Conservation (phyloP, 2,797 vertebrate genomes). For the Peromyscus nudipes region DNA sequence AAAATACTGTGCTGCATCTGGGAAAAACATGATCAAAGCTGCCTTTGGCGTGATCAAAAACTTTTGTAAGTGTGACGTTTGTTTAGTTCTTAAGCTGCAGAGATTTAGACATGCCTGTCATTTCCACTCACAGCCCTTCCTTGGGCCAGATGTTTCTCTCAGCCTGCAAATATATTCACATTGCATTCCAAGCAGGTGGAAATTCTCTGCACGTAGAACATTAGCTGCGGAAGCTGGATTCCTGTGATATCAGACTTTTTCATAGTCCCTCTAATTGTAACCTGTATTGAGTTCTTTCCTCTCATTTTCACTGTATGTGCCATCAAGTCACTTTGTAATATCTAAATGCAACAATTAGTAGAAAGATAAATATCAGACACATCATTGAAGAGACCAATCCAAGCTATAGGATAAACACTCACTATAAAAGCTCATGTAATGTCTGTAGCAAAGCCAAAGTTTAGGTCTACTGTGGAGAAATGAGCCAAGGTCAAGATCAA, state of each 20-base stretch:
- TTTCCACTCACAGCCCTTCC: background rate
- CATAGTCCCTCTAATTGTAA: background rate
- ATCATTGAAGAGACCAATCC: background rate
- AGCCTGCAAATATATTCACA: background rate
- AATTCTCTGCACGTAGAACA: background rate
- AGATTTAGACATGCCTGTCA: background rate
- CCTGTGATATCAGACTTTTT: background rate
- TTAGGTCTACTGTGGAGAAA: background rate
- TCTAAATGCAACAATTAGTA: background rate
- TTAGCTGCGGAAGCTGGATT: background rate
- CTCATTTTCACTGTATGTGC: background rate
- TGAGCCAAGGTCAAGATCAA: background rate
- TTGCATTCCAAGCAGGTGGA: background rate
- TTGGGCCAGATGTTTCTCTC: background rate
- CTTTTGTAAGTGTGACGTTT: background rate
- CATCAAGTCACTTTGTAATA: background rate
- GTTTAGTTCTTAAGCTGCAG: background rate
- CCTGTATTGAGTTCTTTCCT: background rate
- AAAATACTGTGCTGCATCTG: slow-evolving; percentile 38
- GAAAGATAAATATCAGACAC: background rate
- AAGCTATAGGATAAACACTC: background rate
- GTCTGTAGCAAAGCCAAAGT: background rate
- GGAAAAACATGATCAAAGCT: background rate
- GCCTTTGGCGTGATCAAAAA: background rate
- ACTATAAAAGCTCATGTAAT: background rate